phyloP scores from a whole-genome alignment of 2,797 vertebrate species.

The Mus minutoides region DNA sequence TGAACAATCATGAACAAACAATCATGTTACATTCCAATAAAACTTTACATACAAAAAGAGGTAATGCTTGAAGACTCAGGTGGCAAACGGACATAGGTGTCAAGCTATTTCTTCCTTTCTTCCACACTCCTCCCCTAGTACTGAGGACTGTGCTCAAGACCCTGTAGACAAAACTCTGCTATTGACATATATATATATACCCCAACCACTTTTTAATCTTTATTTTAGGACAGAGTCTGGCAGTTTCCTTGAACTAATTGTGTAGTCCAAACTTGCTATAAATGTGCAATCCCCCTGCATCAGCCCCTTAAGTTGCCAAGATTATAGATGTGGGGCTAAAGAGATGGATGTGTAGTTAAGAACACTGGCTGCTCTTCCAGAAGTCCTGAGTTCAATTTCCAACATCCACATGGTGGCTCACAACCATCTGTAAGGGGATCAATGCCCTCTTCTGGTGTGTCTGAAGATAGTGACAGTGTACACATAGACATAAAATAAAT shows the following conservation, averaged over 20 bases:
- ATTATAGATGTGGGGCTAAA: neutral
- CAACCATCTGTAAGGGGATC: neutral
- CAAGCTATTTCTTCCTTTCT: neutral
- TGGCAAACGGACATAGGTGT: neutral
- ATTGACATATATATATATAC: neutral
- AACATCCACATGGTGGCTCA: neutral
- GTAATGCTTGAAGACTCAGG: neutral
- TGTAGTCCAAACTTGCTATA: neutral
- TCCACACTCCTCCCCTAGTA: neutral
- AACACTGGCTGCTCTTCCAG: neutral
- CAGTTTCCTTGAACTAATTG: neutral
- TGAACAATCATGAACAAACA: neutral
- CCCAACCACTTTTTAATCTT: neutral
- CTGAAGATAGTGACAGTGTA: neutral
- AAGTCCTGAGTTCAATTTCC: neutral
- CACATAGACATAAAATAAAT: neutral
- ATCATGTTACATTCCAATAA: neutral
- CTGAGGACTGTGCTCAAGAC: neutral
- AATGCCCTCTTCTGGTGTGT: neutral
- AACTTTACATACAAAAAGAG: conserved; percentile 23
- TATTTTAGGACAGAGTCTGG: neutral
- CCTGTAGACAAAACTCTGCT: neutral
- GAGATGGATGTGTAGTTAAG: neutral
- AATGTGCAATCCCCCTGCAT: neutral
- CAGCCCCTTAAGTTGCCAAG: neutral